Conservation (phyloP, 1,140 invertebrate genomes). For the Brachionus sp. region DNA sequence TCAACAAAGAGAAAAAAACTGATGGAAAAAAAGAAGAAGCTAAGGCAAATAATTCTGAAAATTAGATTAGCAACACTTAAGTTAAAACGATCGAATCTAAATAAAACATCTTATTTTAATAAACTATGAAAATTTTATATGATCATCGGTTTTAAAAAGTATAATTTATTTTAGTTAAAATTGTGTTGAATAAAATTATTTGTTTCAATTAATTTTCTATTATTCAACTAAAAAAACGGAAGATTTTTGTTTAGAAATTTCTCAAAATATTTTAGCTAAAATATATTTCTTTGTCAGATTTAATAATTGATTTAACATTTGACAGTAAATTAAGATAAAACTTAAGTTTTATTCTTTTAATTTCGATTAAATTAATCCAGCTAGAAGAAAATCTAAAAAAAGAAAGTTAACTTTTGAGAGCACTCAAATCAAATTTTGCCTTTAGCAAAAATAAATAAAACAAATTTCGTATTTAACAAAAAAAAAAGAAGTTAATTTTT, state of each 20-base stretch:
- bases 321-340: too few species aligned
- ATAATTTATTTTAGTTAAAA: not conserved
- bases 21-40: not conserved
- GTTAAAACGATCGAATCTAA: not conserved
- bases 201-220: not conserved
- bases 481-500: too few species aligned
- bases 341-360: too few species aligned
- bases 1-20: not conserved
- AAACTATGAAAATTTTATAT: not conserved
- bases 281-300: not conserved
- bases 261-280: not conserved
- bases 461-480: too few species aligned
- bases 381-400: too few species aligned
- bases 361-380: too few species aligned
- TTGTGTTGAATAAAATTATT: not conserved
- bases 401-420: too few species aligned
- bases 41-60: not conserved
- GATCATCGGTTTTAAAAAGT: not conserved
- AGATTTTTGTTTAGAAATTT: too few species aligned
- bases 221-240: not conserved
- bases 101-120: not conserved
- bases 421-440: too few species aligned
- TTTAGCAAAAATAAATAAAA: too few species aligned
- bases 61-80: not conserved
- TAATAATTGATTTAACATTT: too few species aligned